Evolutionary conservation across 2,797 vertebrate species (phyloP), one percentile per base, ranked within the genome.

Genomic region (Phaenicophaeus curvirostris): DNA sequence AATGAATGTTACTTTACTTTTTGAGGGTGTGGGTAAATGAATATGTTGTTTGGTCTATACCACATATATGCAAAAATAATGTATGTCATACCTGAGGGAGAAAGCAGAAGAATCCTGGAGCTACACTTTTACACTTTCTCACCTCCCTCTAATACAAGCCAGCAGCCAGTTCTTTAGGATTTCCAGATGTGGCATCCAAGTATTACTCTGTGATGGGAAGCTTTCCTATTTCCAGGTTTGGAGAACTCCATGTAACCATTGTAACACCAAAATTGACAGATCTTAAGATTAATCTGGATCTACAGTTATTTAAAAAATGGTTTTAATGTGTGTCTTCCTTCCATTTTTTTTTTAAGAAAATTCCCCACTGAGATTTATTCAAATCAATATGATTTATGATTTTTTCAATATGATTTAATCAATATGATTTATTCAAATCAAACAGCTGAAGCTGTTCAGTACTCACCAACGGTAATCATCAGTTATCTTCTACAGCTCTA

Each of bases 1-100:
- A 59, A 66, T 58, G 0, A 82, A 78, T 42, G 1, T 50, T 39
- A 63, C 71, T 48, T 62, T 13, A 39, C 5, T 10, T 35, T 30
- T 78, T 25, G 8, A 2, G 2, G 2, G 3, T 5, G 3, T 37
- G 9, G 4, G 8, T 61, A 72, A 79, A 69, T 20, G 5, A 2
- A 15, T n/a, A 28, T 17, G 3, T 51, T 90, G 10, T 13, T 71
- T 14, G 8, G 5, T 58, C 31, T 71, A 30, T 11, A 31, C 4
- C 4, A 63, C 53, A 58, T 3, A 15, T 18, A n/a, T 7, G 10
- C 0, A 0, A 80, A 7, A 87, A 54, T 46, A 57, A 59, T 17
- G 3, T 15, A 13, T 25, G 53, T 41, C 8, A 57, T 8, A 55
- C 8, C 6, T 15, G 13, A 87, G 20, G 19, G 39, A 69, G 66